Base-by-base conservation (phyloP, 2,888 invertebrate genomes). In the Mesorhabditis belari region DNA sequence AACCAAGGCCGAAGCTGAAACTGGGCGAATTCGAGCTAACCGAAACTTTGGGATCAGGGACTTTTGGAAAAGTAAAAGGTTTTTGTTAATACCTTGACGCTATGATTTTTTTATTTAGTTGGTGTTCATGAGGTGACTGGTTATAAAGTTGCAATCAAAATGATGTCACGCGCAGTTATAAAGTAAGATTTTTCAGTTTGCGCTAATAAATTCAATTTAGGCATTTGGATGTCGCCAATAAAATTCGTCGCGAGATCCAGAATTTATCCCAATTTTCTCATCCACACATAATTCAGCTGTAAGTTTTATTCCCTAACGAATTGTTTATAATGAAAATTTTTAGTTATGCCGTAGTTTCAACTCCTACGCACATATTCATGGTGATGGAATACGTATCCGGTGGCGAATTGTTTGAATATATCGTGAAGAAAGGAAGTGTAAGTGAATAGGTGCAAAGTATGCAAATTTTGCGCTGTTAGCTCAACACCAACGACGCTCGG, bases 331-430 rank as follows among this genome's bases (percentile, higher is more conserved):
- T n/a, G n/a, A 35, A 49, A 57, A 9, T 54, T 49, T 70, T 23
- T 76, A 88, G 87, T 65, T 88, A 88, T 81, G 87, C 91, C 85
- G 91, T 92, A 24, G 93, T 94, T 71, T 94, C 94, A 72, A 98
- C 98, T n/a, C 96, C 96, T 5, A 92, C 95, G 26, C 96, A 98
- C 83, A 98, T 98, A 80, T 98, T 98, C 82, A 96, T 99, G 95
- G 93, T 99, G 67, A 95, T 98, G 96, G 98, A 98, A 84, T 96
- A 95, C 86, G 98, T 98, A 0, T 91, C 93, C 60, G 98, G 98
- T 4, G 98, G 98, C 28, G 98, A 99, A 83, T 85, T 99, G 0
- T 98, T 99, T 84, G 96, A 98, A 82, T 96, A 98, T 81, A 99
- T 98, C 74, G 96, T 98, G 0, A 96, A 95, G 81, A 89, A 94